phyloP scores from a whole-genome alignment of 37 sponge, comb jelly and placozoan genomes.

The Petrosia ficiformis region DNA sequence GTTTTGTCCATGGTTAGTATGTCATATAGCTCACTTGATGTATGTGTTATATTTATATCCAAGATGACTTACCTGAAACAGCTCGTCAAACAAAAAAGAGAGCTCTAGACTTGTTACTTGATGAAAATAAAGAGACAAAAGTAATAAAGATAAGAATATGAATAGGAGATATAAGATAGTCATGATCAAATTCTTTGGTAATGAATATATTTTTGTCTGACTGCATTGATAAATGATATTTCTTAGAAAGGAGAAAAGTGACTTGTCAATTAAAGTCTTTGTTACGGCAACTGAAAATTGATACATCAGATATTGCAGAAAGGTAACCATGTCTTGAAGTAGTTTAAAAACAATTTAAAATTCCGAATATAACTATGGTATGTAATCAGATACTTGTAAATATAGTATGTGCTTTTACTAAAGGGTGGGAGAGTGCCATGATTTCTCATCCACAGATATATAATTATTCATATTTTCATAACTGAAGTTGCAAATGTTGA shows the following conservation, averaged over 20 bases:
- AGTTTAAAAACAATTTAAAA: no score
- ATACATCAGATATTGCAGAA: no score
- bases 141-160: neutral
- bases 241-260: neutral
- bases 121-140: neutral
- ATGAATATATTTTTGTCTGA: neutral
- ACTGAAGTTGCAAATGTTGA: slow-evolving; percentile 90
- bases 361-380: no score
- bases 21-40: no score
- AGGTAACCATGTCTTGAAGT: no score
- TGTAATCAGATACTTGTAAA: no score
- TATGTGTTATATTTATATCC: no score
- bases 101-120: neutral
- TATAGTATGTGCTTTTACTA: no score
- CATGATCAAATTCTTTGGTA: slow-evolving; percentile 1
- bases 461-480: slow-evolving; percentile 57
- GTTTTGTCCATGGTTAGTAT: no score
- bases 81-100: neutral
- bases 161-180: neutral
- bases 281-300: neutral
- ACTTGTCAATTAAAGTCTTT: neutral
- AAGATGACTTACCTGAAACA: neutral
- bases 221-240: neutral
- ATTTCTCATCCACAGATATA: slow-evolving; percentile 6
- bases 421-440: no score